Percentiles rank a stretch among this genome's conserved stretches.
phyloP scores from a whole-genome alignment of 2,113 vertebrate species.

The Megaceryle maxima region DNA sequence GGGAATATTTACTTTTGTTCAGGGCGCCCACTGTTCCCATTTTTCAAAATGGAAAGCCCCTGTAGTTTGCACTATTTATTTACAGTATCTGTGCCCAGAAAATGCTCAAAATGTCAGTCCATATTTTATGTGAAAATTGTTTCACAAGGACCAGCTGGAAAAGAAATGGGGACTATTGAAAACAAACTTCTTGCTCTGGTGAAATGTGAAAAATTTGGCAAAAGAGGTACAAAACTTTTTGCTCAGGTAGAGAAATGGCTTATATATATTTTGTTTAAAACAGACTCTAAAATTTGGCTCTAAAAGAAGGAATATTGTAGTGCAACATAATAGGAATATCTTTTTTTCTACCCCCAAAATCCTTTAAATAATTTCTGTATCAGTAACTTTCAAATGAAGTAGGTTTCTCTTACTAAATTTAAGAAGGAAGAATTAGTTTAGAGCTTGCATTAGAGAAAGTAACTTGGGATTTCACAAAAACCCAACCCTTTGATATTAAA shows the following conservation, averaged over 20 bases:
- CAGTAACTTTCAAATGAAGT: neutral
- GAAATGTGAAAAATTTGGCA: constrained; percentile 4
- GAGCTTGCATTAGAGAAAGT: neutral
- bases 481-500: neutral
- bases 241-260: neutral
- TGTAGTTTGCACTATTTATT: neutral
- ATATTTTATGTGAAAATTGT: constrained; percentile 6
- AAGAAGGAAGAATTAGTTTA: neutral
- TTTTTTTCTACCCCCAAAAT: neutral
- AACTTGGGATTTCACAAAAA: neutral
- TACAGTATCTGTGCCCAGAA: constrained; percentile 39
- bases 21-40: neutral
- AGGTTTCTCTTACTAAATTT: neutral
- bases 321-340: neutral
- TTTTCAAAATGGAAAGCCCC: neutral
- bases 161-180: neutral
- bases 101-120: constrained; percentile 31
- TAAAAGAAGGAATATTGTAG: neutral
- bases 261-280: neutral
- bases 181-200: constrained; percentile 27
- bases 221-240: neutral
- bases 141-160: constrained; percentile 31
- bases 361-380: neutral
- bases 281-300: neutral
- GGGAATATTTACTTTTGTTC: neutral